Conservation (phyloP, 1,140 invertebrate genomes). For the Trachymyrmex cornetzi region DNA sequence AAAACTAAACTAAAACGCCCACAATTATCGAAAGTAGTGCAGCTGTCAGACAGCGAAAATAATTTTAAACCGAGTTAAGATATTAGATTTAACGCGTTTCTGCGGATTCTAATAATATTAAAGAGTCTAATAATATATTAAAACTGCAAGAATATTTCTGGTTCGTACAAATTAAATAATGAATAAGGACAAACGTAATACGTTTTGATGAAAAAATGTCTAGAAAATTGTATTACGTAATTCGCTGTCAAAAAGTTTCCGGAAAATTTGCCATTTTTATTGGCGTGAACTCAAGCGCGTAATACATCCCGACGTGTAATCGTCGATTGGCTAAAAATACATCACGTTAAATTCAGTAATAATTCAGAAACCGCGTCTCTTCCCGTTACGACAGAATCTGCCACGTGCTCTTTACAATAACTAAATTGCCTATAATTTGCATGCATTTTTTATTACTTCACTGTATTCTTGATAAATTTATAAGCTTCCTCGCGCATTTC, state of each 20-base stretch:
- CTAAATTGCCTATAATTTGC: slow-evolving; percentile 27
- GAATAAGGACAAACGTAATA: neutral
- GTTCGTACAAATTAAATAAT: neutral
- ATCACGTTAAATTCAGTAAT: slow-evolving; percentile 35
- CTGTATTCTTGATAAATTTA: neutral
- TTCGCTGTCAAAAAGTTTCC: neutral
- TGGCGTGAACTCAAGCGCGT: neutral
- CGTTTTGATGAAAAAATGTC: too few relatives aligned
- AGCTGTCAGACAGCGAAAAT: neutral
- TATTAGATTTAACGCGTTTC: neutral
- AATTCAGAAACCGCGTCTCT: slow-evolving; percentile 32
- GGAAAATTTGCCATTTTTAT: neutral
- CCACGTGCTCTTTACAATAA: neutral
- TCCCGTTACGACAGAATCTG: neutral
- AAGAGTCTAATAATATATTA: neutral
- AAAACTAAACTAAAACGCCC: neutral
- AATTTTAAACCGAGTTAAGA: neutral
- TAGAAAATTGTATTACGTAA: slow-evolving; percentile 5
- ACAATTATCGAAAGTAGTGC: neutral
- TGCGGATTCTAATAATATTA: neutral
- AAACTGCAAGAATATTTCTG: neutral
- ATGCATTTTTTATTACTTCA: slow-evolving; percentile 30
- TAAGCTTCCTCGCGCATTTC: neutral
- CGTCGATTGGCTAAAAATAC: slow-evolving; percentile 36
- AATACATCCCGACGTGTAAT: slow-evolving; percentile 12